Percentiles rank a stretch among this genome's conserved stretches.
phyloP scores from a whole-genome alignment of 2,888 invertebrate genomes.

The Caenorhabditis panamensis region DNA sequence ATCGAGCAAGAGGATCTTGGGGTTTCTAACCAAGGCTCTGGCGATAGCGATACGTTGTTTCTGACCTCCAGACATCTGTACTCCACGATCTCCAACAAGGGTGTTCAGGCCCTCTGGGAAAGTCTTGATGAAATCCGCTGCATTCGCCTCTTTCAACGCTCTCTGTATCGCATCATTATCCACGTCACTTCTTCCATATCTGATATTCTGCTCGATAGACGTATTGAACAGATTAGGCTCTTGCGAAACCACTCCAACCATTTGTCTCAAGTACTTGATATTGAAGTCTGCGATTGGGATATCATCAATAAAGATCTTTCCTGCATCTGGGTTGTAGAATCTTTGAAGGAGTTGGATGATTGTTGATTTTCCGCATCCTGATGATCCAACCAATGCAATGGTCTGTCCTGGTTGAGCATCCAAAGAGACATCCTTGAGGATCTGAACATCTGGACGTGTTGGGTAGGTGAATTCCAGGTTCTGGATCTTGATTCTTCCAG shows the following conservation, averaged over 20 bases:
- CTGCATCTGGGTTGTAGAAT: constrained; percentile 74
- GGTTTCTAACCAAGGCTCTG: constrained; percentile 74
- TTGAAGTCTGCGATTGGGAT: constrained; percentile 82
- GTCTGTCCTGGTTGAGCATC: constrained; percentile 75
- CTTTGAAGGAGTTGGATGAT: constrained; percentile 74
- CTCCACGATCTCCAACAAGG: constrained; percentile 82
- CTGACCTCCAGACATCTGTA: constrained; percentile 83
- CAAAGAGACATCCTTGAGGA: constrained; percentile 74
- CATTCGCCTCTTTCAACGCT: constrained; percentile 82
- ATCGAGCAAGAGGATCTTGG: constrained; percentile 73
- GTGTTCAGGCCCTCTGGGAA: constrained; percentile 82
- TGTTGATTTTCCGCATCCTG: constrained; percentile 76
- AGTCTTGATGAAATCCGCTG: constrained; percentile 82
- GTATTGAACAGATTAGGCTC: constrained; percentile 85
- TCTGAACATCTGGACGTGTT: constrained; percentile 81
- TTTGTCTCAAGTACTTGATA: constrained; percentile 82
- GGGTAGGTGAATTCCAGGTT: constrained; percentile 83
- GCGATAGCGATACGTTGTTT: constrained; percentile 83
- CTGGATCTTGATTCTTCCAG: constrained; percentile 82
- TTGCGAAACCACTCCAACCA: constrained; percentile 81
- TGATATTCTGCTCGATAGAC: constrained; percentile 83
- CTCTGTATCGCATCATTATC: constrained; percentile 69
- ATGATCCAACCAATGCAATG: constrained; percentile 76
- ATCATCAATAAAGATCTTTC: constrained; percentile 82
- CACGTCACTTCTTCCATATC: constrained; percentile 79